phyloP scores from a whole-genome alignment of 2,888 invertebrate genomes.

The Pteria penguin region DNA sequence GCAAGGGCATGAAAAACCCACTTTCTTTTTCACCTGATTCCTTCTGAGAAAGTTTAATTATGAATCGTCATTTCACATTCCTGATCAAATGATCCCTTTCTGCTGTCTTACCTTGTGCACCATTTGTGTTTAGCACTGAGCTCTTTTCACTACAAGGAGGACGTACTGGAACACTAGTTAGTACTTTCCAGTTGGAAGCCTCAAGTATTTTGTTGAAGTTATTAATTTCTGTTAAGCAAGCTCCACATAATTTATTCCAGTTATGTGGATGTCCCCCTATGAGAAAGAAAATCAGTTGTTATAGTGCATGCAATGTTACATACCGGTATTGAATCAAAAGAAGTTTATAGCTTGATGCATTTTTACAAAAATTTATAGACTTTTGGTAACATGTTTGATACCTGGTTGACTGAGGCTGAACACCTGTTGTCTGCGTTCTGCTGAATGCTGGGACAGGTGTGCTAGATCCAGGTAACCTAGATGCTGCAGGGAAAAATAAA shows the following conservation, averaged over 20 bases:
- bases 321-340: no score
- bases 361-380: no score
- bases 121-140: no score
- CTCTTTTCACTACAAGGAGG: slow-evolving; percentile 51
- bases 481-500: slow-evolving; percentile 82
- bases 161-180: slow-evolving; percentile 60
- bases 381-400: slow-evolving; percentile 15
- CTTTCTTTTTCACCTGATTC: no score
- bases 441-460: slow-evolving; percentile 85
- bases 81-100: no score
- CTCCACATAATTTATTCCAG: slow-evolving; percentile 87
- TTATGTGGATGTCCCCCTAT: slow-evolving; percentile 90
- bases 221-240: slow-evolving; percentile 84
- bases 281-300: no score
- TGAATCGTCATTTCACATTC: no score
- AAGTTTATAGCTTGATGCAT: no score
- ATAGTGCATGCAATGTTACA: no score
- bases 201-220: slow-evolving; percentile 83
- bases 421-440: slow-evolving; percentile 84
- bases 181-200: slow-evolving; percentile 69
- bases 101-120: no score
- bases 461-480: slow-evolving; percentile 88
- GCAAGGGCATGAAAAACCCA: no score
- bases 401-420: slow-evolving; percentile 82
- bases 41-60: no score